phyloP scores from a whole-genome alignment of 92 coral and sea anemone species.

The Phymanthus crucifer region DNA sequence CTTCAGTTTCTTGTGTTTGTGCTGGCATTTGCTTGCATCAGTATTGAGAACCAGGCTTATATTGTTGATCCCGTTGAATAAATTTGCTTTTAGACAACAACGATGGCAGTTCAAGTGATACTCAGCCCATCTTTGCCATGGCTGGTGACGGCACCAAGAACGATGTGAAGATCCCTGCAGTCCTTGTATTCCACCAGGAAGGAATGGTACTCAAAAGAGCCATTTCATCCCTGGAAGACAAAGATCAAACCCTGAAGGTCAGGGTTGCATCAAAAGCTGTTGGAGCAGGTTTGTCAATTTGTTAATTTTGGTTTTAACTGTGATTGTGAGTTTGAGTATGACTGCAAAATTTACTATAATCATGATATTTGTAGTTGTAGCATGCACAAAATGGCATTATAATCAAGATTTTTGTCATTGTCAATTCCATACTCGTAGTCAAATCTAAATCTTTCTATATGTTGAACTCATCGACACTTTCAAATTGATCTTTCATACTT shows the following conservation, averaged over 20 bases:
- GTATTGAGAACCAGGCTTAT: too few relatives aligned
- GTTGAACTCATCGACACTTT: background rate
- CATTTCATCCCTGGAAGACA: conserved; percentile 60
- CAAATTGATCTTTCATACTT: background rate
- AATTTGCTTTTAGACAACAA: conserved; percentile 64
- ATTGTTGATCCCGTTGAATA: background rate
- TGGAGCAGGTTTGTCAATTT: conserved; percentile 51
- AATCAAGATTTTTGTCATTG: too few relatives aligned
- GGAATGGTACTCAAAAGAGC: conserved; percentile 84
- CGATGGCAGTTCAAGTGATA: conserved; percentile 97
- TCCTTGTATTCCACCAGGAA: conserved; percentile 85
- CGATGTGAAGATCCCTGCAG: conserved; percentile 90
- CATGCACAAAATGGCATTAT: too few relatives aligned
- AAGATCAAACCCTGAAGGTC: conserved; percentile 61
- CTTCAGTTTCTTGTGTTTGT: too few relatives aligned
- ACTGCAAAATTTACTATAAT: too few relatives aligned
- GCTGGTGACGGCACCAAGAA: conserved; percentile 86
- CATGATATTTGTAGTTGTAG: too few relatives aligned
- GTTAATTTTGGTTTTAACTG: too few relatives aligned
- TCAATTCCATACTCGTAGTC: too few relatives aligned
- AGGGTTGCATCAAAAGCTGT: conserved; percentile 91
- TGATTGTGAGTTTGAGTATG: too few relatives aligned
- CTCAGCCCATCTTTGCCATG: conserved; percentile 98
- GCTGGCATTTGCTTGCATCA: background rate
- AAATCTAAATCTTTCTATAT: too few relatives aligned